These are phyloP conservation scores for Epistrophe eligans DNA, from an alignment of 2,888 invertebrate species.

Conservation along the genomic window DNA sequence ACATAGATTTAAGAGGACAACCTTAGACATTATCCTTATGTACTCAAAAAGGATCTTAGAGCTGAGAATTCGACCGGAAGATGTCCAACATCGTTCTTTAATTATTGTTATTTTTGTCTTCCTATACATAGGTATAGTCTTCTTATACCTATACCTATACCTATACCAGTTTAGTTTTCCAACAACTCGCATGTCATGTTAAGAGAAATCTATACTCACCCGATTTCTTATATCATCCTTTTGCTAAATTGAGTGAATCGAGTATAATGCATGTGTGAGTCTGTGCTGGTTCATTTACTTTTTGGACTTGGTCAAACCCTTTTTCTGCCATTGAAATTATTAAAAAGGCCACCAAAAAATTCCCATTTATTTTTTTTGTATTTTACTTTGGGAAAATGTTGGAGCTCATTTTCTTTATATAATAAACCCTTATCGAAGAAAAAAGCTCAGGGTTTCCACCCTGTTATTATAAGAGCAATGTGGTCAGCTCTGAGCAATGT, in stretches of 20 bases:
- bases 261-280: conserved; percentile 57
- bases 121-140: not conserved
- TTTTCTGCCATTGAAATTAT: conserved; percentile 58
- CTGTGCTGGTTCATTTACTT: conserved; percentile 45
- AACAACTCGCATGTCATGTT: not conserved
- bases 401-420: conserved; percentile 8
- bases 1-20: conserved; percentile 35
- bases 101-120: conserved; percentile 67
- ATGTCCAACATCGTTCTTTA: conserved; percentile 65
- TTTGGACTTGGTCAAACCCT: conserved; percentile 53
- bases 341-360: conserved; percentile 64
- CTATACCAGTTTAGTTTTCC: not conserved
- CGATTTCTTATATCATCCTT: conserved; percentile 28
- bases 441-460: not conserved
- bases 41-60: conserved; percentile 42
- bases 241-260: conserved; percentile 55
- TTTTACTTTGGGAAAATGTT: not conserved
- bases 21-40: conserved; percentile 33
- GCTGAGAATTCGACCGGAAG: conserved; percentile 50
- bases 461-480: conserved; percentile 50
- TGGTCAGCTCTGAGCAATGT: conserved; percentile 58
- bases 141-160: not conserved
- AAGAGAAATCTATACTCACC: conserved; percentile 13
- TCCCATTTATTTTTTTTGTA: not conserved
- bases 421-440: conserved; percentile 29